Base-by-base conservation (phyloP, 2,113 vertebrate species). In the Labeo catla region DNA sequence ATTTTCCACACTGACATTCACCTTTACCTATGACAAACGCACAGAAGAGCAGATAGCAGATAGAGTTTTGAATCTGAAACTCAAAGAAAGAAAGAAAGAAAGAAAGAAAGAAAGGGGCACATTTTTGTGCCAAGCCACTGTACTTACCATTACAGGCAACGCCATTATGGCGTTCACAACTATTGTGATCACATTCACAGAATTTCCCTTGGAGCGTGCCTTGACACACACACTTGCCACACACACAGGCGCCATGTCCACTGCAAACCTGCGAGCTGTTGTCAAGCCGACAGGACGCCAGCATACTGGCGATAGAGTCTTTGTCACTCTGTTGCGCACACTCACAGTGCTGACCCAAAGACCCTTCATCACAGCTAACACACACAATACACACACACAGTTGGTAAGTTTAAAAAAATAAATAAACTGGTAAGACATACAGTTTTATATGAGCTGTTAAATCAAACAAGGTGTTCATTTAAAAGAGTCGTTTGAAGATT, bases 131-230 rank as follows among this genome's bases (percentile, higher is more conserved):
- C 10, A 77, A 8, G 39, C 6, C 47, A 57, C 7, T 34, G 28
- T n/a, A 39, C 76, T 47, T 79, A 96, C 95, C 95, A 86, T 92
- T 94, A 63, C 95, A 96, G 23, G 93, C 87, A 80, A 87, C 78
- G 81, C 93, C 93, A 2, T 95, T 84, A 0, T 92, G 87, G 10
- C 91, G 81, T 52, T 93, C 91, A 50, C 95, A 96, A 90, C 86
- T 89, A 39, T 63, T n/a, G 52, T 94, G 91, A 4, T 96, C 93
- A 82, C 95, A 96, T 23, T 94, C 79, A 70, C 95, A 96, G 79
- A 65, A 83, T 0, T 52, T 0, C 0, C 90, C 91, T 2, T 4
- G 28, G 83, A 84, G 83, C 1, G 8, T 59, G 19, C 70, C 39
- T 1, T 4, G 59, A 86, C 95, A 96, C 68, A 82, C 50, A 81